Percentiles rank a stretch among this genome's conserved stretches.
These are phyloP conservation scores for Trissolcus japonicus DNA, from an alignment of 2,888 invertebrate genomes.

Conservation along the genomic window DNA sequence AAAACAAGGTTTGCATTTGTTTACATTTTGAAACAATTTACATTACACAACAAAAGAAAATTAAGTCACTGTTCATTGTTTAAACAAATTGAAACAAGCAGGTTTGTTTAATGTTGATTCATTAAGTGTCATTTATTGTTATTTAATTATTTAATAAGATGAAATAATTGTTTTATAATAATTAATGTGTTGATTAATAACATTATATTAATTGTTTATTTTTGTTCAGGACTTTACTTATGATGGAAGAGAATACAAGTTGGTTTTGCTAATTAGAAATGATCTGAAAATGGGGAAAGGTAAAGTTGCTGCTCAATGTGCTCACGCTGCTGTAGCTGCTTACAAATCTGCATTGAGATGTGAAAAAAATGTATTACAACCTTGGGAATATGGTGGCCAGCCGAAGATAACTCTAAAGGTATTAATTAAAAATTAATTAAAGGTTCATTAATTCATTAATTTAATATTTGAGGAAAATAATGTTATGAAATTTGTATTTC, in stretches of 20 bases:
- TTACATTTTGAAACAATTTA: too few species aligned
- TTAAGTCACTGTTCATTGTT: too few species aligned
- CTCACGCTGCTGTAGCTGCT: conserved; percentile 94
- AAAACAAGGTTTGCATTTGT: too few species aligned
- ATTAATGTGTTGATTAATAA: neutral
- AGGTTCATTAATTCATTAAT: neutral
- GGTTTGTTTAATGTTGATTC: too few species aligned
- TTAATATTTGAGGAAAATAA: too few species aligned
- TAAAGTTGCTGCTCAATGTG: conserved; percentile 94
- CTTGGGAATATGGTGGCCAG: conserved; percentile 86
- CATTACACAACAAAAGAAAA: too few species aligned
- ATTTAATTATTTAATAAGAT: neutral
- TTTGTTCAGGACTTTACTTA: neutral
- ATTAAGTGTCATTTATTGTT: neutral
- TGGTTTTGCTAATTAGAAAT: conserved; percentile 90
- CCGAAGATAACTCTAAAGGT: conserved; percentile 92
- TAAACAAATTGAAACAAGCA: neutral
- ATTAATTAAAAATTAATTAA: neutral
- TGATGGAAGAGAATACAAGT: conserved; percentile 80
- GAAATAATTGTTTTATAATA: neutral
- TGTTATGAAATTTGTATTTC: too few species aligned
- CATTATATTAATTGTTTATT: neutral
- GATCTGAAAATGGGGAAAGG: conserved; percentile 97
- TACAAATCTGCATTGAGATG: conserved; percentile 84
- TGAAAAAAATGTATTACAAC: conserved; percentile 78